Evolutionary conservation across 92 coral and sea anemone species (phyloP), one percentile per base, ranked within the genome.

Genomic region (Porites cylindrica): DNA sequence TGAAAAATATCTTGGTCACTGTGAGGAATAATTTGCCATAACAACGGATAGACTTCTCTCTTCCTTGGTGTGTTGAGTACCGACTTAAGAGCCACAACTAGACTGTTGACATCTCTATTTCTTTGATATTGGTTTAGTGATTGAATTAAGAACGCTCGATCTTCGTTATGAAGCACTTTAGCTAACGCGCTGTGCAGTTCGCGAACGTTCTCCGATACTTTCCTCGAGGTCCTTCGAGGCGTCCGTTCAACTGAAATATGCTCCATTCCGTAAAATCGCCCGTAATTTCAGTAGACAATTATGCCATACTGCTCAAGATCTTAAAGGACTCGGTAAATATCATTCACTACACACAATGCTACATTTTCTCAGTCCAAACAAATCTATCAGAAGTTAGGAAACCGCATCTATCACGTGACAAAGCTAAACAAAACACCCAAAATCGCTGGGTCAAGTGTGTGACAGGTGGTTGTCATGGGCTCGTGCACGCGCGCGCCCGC

Each of bases 11-110:
- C 82, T 58, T 89, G 87, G 83, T 97, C 93, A 21, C 75, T 82
- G 11, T 86, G 89, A 5, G 99, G 99, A 68, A 97, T 87, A 20
- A 95, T 81, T 51, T 85, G 92, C 84, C 96, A 85, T 56, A 97
- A 66, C 71, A 92, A 86, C 51, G 98, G 99, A 75, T 95, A 95
- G 10, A 97, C 92, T 76, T 97, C 96, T 70, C 97, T 94, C 91
- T 93, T 96, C 85, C 80, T 90, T 50, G 98, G 93, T 3, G 98
- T 79, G 59, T 91, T 85, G 26, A 96, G 93, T 43, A 97, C 90
- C 74, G 84, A 81, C 80, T 95, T 90, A 19, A 97, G 85, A 38
- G 94, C 66, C 52, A 61, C 64, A 10, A 87, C 99, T 53, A 97
- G 96, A 26, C 86, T 90, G 29, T 92, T 83, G 24, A 97, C 82